Evolutionary conservation across 2,888 invertebrate genomes (phyloP).

Genomic region (Rhamphomyia laevipes): DNA sequence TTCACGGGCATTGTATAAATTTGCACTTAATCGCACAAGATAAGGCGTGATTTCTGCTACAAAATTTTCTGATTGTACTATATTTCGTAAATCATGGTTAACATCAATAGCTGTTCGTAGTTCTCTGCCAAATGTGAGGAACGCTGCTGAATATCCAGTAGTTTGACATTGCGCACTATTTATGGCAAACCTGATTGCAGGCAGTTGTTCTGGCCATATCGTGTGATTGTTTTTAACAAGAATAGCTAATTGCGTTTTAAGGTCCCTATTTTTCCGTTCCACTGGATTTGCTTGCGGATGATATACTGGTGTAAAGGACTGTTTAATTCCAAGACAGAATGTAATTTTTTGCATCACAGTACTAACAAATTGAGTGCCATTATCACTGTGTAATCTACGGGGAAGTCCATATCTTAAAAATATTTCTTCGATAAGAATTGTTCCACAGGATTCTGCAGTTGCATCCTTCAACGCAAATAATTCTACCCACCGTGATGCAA

Average conservation of each 20-base stretch:
- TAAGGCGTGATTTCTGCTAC: constrained; percentile 7
- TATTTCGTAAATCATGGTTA: constrained; percentile 16
- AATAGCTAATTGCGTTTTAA: constrained; percentile 25
- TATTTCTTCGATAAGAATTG: constrained; percentile 19
- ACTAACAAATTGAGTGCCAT: constrained; percentile 26
- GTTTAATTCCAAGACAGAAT: constrained; percentile 6
- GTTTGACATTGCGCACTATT: constrained; percentile 20
- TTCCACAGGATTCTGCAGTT: constrained; percentile 20
- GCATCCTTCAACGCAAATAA: constrained; percentile 21
- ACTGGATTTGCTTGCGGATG: constrained; percentile 15
- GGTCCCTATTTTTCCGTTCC: constrained; percentile 15
- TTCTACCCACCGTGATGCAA: constrained; percentile 16
- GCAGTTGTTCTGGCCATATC: constrained; percentile 12
- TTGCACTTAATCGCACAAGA: not conserved
- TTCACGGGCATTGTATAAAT: not conserved
- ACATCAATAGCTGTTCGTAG: constrained; percentile 22
- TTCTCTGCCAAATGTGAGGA: constrained; percentile 26
- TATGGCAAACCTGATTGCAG: constrained; percentile 27
- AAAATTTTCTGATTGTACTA: constrained; percentile 18
- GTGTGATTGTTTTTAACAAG: not conserved
- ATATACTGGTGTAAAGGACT: constrained; percentile 10
- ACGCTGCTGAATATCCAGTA: constrained; percentile 24
- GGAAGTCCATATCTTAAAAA: constrained; percentile 24
- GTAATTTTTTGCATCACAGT: constrained; percentile 25
- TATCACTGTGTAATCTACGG: constrained; percentile 22